Evolutionary conservation across 2,113 vertebrate genomes (phyloP).

Genomic region (Pachyramphus minor): DNA sequence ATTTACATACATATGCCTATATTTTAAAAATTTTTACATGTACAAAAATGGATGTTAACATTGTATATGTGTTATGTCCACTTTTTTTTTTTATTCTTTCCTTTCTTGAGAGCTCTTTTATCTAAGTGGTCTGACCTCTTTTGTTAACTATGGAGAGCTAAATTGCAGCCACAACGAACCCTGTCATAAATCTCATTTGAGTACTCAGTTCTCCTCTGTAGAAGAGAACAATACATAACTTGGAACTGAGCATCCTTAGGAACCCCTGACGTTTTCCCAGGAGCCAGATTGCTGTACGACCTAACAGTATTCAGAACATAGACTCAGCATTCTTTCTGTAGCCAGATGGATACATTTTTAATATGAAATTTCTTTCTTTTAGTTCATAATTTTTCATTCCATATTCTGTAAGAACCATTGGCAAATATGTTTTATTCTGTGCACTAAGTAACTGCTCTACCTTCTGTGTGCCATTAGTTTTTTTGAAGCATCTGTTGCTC

Average conservation of each 20-base stretch:
- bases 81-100: not conserved
- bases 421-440: not conserved
- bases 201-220: not conserved
- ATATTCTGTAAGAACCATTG: not conserved
- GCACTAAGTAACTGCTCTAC: not conserved
- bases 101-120: not conserved
- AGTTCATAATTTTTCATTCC: not conserved
- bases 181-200: not conserved
- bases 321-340: not conserved
- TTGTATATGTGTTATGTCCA: not conserved
- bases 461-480: not conserved
- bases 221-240: not conserved
- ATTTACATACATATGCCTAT: not conserved
- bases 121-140: not conserved
- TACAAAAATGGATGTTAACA: not conserved
- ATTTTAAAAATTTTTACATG: not conserved
- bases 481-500: not conserved
- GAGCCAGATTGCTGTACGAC: not conserved
- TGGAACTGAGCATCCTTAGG: not conserved
- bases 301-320: not conserved
- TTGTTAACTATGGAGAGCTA: not conserved
- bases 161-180: not conserved
- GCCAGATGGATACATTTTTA: not conserved
- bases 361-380: not conserved
- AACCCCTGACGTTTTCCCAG: not conserved